Evolutionary conservation across 2,888 invertebrate species (phyloP).

Genomic region (Alentia gelatinosa): DNA sequence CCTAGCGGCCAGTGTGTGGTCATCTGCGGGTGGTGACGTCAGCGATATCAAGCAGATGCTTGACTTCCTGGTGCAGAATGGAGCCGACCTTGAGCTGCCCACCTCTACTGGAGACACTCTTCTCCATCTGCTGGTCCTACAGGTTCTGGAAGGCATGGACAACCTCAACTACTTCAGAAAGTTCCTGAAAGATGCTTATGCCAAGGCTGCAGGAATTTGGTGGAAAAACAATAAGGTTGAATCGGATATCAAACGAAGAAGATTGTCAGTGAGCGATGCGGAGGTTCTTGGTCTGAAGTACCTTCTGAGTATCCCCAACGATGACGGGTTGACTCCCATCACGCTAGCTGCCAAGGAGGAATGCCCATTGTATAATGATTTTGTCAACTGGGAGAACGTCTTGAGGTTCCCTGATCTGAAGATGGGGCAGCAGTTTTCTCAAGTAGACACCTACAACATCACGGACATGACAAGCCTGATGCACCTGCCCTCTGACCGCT

Average conservation of each 20-base stretch:
- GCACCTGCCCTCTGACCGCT: not conserved
- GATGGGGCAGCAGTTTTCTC: not conserved
- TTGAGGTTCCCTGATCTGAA: not conserved
- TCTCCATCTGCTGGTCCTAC: not conserved
- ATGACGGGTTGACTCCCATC: not conserved
- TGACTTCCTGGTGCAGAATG: not conserved
- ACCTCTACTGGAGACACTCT: not conserved
- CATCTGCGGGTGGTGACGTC: not conserved
- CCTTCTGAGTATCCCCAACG: not conserved
- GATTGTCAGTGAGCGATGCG: not conserved
- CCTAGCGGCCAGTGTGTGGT: not conserved
- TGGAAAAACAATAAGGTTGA: not conserved
- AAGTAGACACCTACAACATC: not conserved
- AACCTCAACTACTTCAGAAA: not conserved
- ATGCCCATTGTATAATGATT: not conserved
- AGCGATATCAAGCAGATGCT: not conserved
- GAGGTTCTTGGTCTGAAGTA: not conserved
- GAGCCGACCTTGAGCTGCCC: not conserved
- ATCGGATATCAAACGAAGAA: not conserved
- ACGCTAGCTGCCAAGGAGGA: not conserved
- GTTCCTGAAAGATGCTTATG: not conserved
- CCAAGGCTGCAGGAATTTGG: not conserved
- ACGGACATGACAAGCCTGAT: not conserved
- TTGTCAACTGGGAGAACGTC: constrained; percentile 27
- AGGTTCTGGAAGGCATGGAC: not conserved